Evolutionary conservation across 2,888 invertebrate genomes (phyloP).

Genomic region (Stictocephala bisonia): DNA sequence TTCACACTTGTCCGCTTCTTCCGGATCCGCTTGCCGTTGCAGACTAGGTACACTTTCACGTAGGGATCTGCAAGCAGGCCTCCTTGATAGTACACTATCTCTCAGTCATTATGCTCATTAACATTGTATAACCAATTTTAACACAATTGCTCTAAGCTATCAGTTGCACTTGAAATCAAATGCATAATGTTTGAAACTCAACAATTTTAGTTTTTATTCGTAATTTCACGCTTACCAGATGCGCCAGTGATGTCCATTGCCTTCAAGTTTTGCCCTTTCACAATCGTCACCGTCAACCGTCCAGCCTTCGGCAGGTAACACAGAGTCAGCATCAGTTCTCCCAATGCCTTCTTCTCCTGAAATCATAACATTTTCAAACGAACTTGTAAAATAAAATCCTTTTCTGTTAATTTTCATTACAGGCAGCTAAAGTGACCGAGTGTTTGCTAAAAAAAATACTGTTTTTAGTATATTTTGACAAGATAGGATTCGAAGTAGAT

Average conservation of each 20-base stretch:
- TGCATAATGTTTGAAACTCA: too few relatives aligned
- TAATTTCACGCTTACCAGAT: conserved; percentile 72
- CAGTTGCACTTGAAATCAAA: too few relatives aligned
- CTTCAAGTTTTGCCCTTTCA: conserved; percentile 90
- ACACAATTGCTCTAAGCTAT: too few relatives aligned
- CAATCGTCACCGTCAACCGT: conserved; percentile 88
- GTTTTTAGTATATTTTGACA: too few relatives aligned
- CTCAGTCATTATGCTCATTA: too few relatives aligned
- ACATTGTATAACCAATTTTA: too few relatives aligned
- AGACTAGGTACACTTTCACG: conserved; percentile 90
- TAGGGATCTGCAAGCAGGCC: conserved; percentile 88
- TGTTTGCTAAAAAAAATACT: too few relatives aligned
- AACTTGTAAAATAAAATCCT: too few relatives aligned
- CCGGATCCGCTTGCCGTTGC: conserved; percentile 89
- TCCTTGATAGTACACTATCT: too few relatives aligned
- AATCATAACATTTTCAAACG: conserved; percentile 51
- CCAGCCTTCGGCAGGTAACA: conserved; percentile 94
- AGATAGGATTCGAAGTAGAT: too few relatives aligned
- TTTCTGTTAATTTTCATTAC: too few relatives aligned
- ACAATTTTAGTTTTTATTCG: background rate
- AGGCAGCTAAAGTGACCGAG: too few relatives aligned
- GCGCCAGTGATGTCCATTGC: conserved; percentile 96
- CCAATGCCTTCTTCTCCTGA: conserved; percentile 87
- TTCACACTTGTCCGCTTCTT: conserved; percentile 94
- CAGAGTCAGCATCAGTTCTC: conserved; percentile 91